Base-by-base conservation (phyloP, 1,140 invertebrate genomes). In the Nomia melanderi region DNA sequence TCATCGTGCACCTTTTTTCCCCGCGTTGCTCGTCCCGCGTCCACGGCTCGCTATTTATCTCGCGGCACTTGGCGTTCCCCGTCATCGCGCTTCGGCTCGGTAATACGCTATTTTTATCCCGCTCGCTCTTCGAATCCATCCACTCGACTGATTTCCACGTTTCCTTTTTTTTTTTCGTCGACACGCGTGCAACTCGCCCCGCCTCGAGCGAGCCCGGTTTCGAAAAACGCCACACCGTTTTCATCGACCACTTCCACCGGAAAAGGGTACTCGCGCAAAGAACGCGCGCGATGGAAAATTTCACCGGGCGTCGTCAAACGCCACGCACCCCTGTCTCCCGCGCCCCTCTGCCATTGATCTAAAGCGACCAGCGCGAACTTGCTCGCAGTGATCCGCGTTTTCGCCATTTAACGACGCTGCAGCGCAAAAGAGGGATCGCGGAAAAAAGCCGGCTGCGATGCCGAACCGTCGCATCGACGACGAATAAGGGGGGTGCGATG, bases 11-110 rank as follows among this genome's bases (percentile, higher is more conserved):
- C 47, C 72, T 65, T 66, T 73, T 64, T 44, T 4, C 62, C 39
- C 25, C 23, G 27, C 56, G 31, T 41, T n/a, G 3, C 66, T 27
- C 33, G 53, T 54, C 53, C 23, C 53, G 56, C 29, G 25, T 57
- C 47, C 14, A n/a, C 29, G 44, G 44, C 27, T n/a, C 54, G 17
- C 56, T 66, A 65, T 81, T 70, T 73, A 79, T 73, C 60, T 47
- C 77, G 69, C 59, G 23, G n/a, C 33, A 39, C 53, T 69, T 39
- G 41, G 29, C 39, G 33, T 36, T n/a, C n/a, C 53, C 59, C 39
- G 27, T 67, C 39, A 20, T 20, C 14, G 14, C 44, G 44, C 20
- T n/a, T 47, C 44, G 20, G 20, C 17, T 11, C 53, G 62, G 8
- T 64, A 33, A 65, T 62, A 70, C 29, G 65, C 67, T 59, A 77